Percentiles rank a stretch among this genome's conserved stretches.
These are phyloP conservation scores for Spodoptera littoralis DNA, from an alignment of 2,888 invertebrate genomes.

Conservation along the genomic window DNA sequence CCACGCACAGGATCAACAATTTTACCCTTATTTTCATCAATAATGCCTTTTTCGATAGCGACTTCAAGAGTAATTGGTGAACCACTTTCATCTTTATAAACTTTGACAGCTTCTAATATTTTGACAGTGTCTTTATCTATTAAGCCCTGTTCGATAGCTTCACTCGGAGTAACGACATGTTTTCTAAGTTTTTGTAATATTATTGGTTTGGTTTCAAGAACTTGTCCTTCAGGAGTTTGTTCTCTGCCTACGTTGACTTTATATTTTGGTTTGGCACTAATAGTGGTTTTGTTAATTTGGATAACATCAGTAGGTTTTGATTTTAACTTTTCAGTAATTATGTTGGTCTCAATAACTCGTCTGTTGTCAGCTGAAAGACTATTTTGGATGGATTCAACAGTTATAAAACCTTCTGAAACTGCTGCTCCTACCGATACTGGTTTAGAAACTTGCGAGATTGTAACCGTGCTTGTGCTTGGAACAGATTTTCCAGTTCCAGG, in stretches of 20 bases:
- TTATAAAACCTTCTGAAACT: conserved; percentile 87
- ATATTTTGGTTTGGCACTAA: conserved; percentile 91
- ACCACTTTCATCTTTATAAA: conserved; percentile 88
- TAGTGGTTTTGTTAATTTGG: conserved; percentile 88
- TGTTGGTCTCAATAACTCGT: conserved; percentile 60
- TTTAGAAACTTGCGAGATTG: conserved; percentile 76
- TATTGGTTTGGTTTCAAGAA: conserved; percentile 91
- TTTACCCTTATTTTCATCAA: conserved; percentile 93
- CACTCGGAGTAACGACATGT: conserved; percentile 92
- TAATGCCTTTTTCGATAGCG: conserved; percentile 91
- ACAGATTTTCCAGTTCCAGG: conserved; percentile 39
- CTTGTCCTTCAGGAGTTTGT: conserved; percentile 87
- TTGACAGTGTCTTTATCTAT: conserved; percentile 93
- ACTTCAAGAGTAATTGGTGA: conserved; percentile 92
- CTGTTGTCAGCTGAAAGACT: conserved; percentile 79
- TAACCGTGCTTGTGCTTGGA: conserved; percentile 61
- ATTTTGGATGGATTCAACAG: conserved; percentile 86
- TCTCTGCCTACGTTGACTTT: conserved; percentile 90
- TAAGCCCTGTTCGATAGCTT: conserved; percentile 93
- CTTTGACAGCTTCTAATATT: conserved; percentile 90
- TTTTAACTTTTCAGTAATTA: conserved; percentile 62
- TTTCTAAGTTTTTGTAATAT: conserved; percentile 94
- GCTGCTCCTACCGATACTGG: conserved; percentile 90
- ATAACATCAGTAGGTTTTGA: conserved; percentile 83
- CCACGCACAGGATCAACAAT: conserved; percentile 95